Evolutionary conservation across 2,888 invertebrate genomes (phyloP), one percentile per base, ranked within the genome.

Genomic region (Luperina nickerlii): DNA sequence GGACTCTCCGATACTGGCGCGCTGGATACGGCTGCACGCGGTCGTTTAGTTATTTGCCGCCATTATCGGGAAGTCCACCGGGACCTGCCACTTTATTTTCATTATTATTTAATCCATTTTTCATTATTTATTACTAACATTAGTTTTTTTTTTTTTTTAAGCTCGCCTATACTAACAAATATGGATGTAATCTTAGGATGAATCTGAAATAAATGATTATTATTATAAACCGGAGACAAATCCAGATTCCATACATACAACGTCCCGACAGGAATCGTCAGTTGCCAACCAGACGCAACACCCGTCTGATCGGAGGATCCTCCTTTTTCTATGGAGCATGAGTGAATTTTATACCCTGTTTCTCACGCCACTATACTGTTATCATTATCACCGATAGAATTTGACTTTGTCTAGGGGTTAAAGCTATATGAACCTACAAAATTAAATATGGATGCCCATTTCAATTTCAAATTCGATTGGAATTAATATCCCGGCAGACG

Each of bases 401-500:
- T 32, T 32, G 24, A 32, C 24, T 32, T 32, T 60, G 5, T 57
- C 60, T 32, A 18, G 15, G 51, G 7, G 2, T 24, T 51, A 18
- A 45, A 27, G 27, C 15, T 27, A 13, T 48, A 48, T 8, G 2
- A 73, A 48, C 13, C 48, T 13, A 74, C 1, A 32, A 83, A 83
- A 54, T 48, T 5, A 45, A 68, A 69, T 15, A 79, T 51, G 9
- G 13, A 15, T 15, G 20, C 42, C 45, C 18, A 82, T 69, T 86
- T n/a, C 83, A 63, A 86, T 86, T 86, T 69, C 32, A 54, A 60
- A 68, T 68, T 73, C 62, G 63, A 68, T 82, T 18, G 5, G 63
- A 66, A 82, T 86, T 67, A 83, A 76, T 86, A 86, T 74, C 67
- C 70, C 38, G 11, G 20, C 67, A 84, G 79, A 76, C 80, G 72